Evolutionary conservation across 2,888 invertebrate species (phyloP), one percentile per base, ranked within the genome.

Genomic region (Ferdinandea cuprea): DNA sequence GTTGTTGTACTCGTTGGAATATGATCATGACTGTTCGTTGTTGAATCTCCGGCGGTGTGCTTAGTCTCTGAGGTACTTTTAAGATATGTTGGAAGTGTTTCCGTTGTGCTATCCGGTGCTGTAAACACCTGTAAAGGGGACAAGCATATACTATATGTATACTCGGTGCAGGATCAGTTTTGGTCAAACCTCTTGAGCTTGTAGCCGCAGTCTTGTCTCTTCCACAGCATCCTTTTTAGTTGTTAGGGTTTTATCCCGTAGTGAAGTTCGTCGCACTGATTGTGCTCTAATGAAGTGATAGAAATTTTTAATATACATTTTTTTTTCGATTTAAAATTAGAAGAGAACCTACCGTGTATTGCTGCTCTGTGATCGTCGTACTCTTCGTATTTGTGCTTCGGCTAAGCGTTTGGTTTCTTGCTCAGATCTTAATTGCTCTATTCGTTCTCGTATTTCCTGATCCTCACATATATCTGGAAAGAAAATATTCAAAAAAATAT

Each of bases 221-320:
- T 98, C 98, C 44, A 96, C 94, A 19, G 97, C 98, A 91, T 99
- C 99, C 86, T 97, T 96, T 90, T 98, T 96, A 40, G 98, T 97
- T 66, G 98, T 96, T 86, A 97, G 93, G 85, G 96, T 96, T 92
- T 98, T 98, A 91, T 99, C 98, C 17, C 98, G 93, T 80, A 98
- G 93, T 48, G 98, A 98, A 44, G 98, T 98, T 83, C 99, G 93
- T 42, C 98, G 93, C 46, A 99, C 97, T 54, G 98, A 98, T 88
- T 98, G 97, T 85, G 98, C 98, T 89, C 97, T 92, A 7, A 54
- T 11, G 1, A 1, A 9, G n/a, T n/a, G n/a, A n/a, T n/a, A n/a
- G n/a, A n/a, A n/a, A n/a, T n/a, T n/a, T n/a, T n/a, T 8, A 11
- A 28, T 15, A 19, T 37, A 11, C 0, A 0, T 15, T 7, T 13